These are phyloP conservation scores for Eristalinus sepulchralis DNA, from an alignment of 2,888 invertebrate genomes.

Conservation along the genomic window DNA sequence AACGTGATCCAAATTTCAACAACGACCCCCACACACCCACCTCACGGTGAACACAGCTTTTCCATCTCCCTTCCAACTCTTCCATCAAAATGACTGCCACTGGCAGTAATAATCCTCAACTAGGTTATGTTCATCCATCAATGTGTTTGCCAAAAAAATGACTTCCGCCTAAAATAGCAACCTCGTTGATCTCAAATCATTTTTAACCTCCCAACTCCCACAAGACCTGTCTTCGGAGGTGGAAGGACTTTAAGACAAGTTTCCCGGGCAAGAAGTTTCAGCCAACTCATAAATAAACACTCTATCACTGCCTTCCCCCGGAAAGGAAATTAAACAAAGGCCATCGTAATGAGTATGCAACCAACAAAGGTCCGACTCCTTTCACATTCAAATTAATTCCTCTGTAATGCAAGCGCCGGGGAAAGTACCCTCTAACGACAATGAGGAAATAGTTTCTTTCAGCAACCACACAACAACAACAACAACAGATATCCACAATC, in stretches of 20 bases:
- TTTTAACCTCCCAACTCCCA: background rate
- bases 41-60: background rate
- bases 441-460: background rate
- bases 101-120: slow-evolving; percentile 17
- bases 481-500: background rate
- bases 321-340: background rate
- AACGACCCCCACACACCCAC: background rate
- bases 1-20: slow-evolving; percentile 21
- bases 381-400: slow-evolving; percentile 19
- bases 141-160: background rate
- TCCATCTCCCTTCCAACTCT: slow-evolving; percentile 8
- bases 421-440: background rate
- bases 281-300: background rate
- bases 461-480: background rate
- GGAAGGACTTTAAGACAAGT: background rate
- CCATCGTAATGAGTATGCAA: background rate
- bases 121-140: slow-evolving; percentile 25
- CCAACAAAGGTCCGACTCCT: slow-evolving; percentile 1
- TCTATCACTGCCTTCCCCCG: background rate
- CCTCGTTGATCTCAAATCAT: background rate
- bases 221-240: background rate
- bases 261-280: background rate
- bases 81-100: slow-evolving; percentile 28
- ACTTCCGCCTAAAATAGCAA: background rate
- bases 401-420: background rate